A percentile compares a stretch with the other conserved stretches of the same genome.
These are phyloP conservation scores for Portunus trituberculatus DNA, from an alignment of 1,140 invertebrate genomes.

Conservation along the genomic window DNA sequence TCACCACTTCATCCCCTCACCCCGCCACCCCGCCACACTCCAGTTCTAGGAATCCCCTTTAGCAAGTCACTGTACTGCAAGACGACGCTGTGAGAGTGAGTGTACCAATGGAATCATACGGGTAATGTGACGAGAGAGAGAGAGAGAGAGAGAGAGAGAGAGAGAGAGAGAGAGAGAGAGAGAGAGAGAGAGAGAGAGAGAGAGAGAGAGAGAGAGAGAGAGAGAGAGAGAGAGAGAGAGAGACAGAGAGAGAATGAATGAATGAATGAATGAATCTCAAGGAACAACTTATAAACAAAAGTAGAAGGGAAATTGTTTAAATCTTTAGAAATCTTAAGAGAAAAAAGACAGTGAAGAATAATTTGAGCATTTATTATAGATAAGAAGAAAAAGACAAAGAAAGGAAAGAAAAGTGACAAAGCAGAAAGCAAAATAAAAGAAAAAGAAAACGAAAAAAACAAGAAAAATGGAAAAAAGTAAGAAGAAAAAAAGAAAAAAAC, in stretches of 20 bases:
- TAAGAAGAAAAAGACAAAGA: background rate
- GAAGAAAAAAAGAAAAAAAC: background rate
- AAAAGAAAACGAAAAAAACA: background rate
- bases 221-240: background rate
- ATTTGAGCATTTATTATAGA: background rate
- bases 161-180: background rate
- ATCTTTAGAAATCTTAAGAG: no score
- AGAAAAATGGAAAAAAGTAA: background rate
- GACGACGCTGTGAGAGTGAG: background rate
- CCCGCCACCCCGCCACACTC: no score
- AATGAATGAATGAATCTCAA: background rate
- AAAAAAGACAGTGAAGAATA: background rate
- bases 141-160: constrained; percentile 32
- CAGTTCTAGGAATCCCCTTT: no score
- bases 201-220: no score
- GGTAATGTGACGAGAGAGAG: background rate
- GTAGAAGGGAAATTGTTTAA: no score
- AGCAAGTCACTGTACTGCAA: no score
- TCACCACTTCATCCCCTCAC: no score
- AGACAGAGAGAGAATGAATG: no score
- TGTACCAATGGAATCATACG: background rate
- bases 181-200: background rate
- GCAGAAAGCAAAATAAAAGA: no score
- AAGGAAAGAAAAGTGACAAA: background rate
- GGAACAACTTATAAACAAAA: no score